A percentile compares a stretch with the other conserved stretches of the same genome.
These are phyloP conservation scores for Umimayanthus chanpuru DNA, from an alignment of 92 coral and sea anemone species.

Conservation along the genomic window DNA sequence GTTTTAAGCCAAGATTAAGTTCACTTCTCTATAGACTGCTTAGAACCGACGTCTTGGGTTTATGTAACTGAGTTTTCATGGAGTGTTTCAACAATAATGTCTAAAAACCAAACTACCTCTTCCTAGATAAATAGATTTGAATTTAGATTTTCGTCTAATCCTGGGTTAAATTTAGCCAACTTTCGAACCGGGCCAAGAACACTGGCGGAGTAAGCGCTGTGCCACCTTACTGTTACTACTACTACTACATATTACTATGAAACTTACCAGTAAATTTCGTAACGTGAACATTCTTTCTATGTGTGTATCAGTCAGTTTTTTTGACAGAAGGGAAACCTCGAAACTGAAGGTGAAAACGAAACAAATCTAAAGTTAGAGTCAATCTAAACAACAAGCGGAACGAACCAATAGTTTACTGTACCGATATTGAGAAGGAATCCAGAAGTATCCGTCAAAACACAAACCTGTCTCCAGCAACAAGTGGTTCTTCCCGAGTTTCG, in stretches of 20 bases:
- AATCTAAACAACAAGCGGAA: neutral
- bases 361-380: neutral
- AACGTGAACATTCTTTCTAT: conserved; percentile 70
- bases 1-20: too few species aligned
- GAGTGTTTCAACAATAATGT: too few species aligned
- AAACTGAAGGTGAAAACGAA: conserved; percentile 57
- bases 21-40: too few species aligned
- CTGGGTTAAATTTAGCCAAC: too few species aligned
- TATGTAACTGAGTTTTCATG: too few species aligned
- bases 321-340: conserved; percentile 65
- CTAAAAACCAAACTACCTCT: too few species aligned
- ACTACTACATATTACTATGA: neutral
- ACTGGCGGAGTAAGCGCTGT: too few species aligned
- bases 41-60: too few species aligned
- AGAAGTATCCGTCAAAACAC: neutral
- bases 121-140: too few species aligned
- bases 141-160: too few species aligned
- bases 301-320: conserved; percentile 62
- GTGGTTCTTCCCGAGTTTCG: conserved; percentile 69
- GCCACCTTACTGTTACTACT: too few species aligned
- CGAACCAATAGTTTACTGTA: neutral
- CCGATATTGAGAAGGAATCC: neutral
- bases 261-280: conserved; percentile 64
- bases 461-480: conserved; percentile 60
- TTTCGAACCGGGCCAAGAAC: too few species aligned